Evolutionary conservation across 2,888 invertebrate genomes (phyloP).

Genomic region (Margaritifera margaritifera): DNA sequence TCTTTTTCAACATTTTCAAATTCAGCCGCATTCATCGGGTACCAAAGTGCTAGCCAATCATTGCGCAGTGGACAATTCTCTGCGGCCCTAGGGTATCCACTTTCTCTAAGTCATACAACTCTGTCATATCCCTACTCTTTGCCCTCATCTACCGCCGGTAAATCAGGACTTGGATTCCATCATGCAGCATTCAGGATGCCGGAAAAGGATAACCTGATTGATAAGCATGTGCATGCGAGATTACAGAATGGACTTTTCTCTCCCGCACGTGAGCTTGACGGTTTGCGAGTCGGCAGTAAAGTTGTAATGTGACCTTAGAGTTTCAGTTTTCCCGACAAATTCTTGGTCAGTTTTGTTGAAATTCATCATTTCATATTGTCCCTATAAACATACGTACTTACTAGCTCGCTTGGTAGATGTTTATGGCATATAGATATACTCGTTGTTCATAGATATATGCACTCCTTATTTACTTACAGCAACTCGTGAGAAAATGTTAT

Average conservation of each 20-base stretch:
- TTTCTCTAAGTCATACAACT: conserved; percentile 60
- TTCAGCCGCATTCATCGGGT: conserved; percentile 46
- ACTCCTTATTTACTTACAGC: too few species aligned
- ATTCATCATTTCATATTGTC: too few species aligned
- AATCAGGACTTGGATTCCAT: conserved; percentile 35
- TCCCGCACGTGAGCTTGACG: conserved; percentile 63
- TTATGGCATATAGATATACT: too few species aligned
- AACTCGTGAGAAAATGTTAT: too few species aligned
- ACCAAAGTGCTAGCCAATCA: conserved; percentile 46
- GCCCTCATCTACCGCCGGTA: conserved; percentile 49
- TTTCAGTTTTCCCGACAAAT: too few species aligned
- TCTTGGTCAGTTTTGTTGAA: too few species aligned
- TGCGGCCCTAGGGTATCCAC: conserved; percentile 48
- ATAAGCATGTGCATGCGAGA: conserved; percentile 39
- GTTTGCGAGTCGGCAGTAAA: conserved; percentile 51
- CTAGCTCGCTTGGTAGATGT: too few species aligned
- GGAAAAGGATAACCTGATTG: conserved; percentile 35
- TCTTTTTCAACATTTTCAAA: conserved; percentile 7
- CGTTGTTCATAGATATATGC: too few species aligned
- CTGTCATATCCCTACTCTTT: conserved; percentile 64
- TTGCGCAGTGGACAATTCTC: conserved; percentile 49
- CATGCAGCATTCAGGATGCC: conserved; percentile 35
- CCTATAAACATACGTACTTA: too few species aligned
- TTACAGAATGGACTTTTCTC: conserved; percentile 58
- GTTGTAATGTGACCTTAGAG: conserved; percentile 19